Percentiles rank a stretch among this genome's conserved stretches.
phyloP scores from a whole-genome alignment of 2,888 invertebrate genomes.

The Dione vanillae region DNA sequence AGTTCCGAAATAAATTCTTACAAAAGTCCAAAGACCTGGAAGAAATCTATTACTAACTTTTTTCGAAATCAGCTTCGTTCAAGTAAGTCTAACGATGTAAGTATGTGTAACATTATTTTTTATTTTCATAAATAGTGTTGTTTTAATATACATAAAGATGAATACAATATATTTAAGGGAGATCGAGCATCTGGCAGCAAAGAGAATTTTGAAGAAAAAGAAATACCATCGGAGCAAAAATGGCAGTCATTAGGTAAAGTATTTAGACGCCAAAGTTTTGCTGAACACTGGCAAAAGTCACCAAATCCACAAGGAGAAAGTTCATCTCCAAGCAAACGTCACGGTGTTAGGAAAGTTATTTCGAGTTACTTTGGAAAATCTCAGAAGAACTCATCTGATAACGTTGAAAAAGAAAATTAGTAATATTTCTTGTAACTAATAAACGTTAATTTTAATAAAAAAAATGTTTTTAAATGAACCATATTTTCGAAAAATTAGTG shows the following conservation, averaged over 20 bases:
- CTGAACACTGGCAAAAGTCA: constrained; percentile 68
- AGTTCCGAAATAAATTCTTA: constrained; percentile 67
- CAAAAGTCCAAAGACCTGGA: constrained; percentile 75
- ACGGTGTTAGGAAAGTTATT: constrained; percentile 72
- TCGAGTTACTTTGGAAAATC: constrained; percentile 77
- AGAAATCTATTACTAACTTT: constrained; percentile 76
- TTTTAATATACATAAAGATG: constrained; percentile 6
- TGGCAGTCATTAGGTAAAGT: constrained; percentile 81
- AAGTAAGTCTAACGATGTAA: constrained; percentile 77
- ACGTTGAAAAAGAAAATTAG: constrained; percentile 61
- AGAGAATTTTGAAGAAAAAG: constrained; percentile 69
- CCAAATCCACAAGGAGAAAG: constrained; percentile 65
- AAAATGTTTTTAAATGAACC: too few relatives aligned
- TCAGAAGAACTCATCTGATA: constrained; percentile 55
- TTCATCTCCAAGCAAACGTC: constrained; percentile 68
- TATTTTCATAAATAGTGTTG: neutral
- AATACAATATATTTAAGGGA: constrained; percentile 57
- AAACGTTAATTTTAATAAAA: too few relatives aligned
- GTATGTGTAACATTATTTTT: constrained; percentile 40
- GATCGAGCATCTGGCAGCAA: constrained; percentile 69
- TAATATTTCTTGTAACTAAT: constrained; percentile 39
- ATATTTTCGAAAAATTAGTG: too few relatives aligned
- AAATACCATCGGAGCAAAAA: constrained; percentile 73
- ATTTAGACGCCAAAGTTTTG: constrained; percentile 75
- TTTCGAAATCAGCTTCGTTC: constrained; percentile 75